These are phyloP conservation scores for Lingula anatina DNA, from an alignment of 2,888 invertebrate species.

Conservation along the genomic window DNA sequence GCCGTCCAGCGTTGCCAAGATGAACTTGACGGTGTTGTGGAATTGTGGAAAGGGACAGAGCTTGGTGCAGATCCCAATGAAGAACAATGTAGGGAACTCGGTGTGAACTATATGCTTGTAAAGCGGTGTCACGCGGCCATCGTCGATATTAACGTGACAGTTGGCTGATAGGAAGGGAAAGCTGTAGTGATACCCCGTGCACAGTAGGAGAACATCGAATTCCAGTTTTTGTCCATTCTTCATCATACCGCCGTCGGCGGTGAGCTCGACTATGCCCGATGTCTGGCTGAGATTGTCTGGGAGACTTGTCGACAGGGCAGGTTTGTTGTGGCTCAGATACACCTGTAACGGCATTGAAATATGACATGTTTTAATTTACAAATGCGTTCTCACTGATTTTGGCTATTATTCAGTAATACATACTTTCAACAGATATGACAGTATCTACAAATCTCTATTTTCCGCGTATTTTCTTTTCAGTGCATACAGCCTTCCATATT, in stretches of 20 bases:
- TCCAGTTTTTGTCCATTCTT: slow-evolving; percentile 60
- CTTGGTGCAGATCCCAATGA: slow-evolving; percentile 76
- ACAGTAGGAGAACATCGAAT: slow-evolving; percentile 65
- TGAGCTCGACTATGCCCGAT: slow-evolving; percentile 29
- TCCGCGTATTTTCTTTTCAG: too few species aligned
- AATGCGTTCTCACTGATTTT: too few species aligned
- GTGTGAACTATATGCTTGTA: slow-evolving; percentile 83
- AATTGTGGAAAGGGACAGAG: slow-evolving; percentile 82
- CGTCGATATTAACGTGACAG: slow-evolving; percentile 68
- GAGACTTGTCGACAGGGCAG: slow-evolving; percentile 17
- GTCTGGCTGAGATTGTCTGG: slow-evolving; percentile 35
- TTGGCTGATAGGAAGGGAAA: slow-evolving; percentile 70
- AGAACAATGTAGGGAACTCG: slow-evolving; percentile 71
- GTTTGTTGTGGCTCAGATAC: slow-evolving; percentile 37
- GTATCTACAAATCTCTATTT: too few species aligned
- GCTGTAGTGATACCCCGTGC: slow-evolving; percentile 72
- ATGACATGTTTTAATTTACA: too few species aligned
- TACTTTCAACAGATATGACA: too few species aligned
- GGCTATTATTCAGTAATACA: too few species aligned
- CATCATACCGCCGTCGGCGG: slow-evolving; percentile 42
- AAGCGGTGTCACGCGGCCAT: slow-evolving; percentile 75
- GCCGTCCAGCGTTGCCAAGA: too few species aligned
- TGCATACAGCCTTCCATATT: too few species aligned
- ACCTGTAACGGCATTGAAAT: slow-evolving; percentile 37
- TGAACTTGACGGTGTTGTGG: slow-evolving; percentile 73